A percentile compares a stretch with the other conserved stretches of the same genome.
Evolutionary conservation across 2,797 vertebrate genomes (phyloP).

Genomic region (Brachyalestes nurse): DNA sequence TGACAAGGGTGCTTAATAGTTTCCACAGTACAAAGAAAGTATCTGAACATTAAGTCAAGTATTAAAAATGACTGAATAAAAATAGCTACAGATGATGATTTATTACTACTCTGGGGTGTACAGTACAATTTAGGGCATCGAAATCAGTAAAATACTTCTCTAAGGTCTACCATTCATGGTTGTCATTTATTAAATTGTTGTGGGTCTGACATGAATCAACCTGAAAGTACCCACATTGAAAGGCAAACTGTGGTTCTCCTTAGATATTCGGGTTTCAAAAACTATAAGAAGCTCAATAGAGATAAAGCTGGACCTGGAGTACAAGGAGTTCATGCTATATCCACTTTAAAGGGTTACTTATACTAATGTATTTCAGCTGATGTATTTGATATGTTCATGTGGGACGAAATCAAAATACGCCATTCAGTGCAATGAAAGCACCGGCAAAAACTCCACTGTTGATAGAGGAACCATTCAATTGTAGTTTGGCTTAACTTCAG

Average conservation of each 20-base stretch:
- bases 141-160: no score
- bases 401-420: background rate
- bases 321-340: no score
- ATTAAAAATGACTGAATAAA: no score
- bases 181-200: no score
- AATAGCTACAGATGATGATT: no score
- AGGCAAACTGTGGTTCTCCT: background rate
- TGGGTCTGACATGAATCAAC: background rate
- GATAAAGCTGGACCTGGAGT: background rate
- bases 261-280: background rate
- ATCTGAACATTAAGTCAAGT: no score
- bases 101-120: no score
- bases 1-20: no score
- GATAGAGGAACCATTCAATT: background rate
- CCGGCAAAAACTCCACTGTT: background rate
- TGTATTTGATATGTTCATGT: background rate
- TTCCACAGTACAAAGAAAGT: no score
- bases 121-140: no score
- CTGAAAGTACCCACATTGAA: background rate
- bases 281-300: no score
- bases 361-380: background rate
- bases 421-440: background rate
- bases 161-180: no score
- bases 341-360: background rate
- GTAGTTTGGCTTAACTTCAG: conserved; percentile 2